Evolutionary conservation across 1,140 invertebrate species (phyloP), one percentile per base, ranked within the genome.

Genomic region (Nebria ingens): DNA sequence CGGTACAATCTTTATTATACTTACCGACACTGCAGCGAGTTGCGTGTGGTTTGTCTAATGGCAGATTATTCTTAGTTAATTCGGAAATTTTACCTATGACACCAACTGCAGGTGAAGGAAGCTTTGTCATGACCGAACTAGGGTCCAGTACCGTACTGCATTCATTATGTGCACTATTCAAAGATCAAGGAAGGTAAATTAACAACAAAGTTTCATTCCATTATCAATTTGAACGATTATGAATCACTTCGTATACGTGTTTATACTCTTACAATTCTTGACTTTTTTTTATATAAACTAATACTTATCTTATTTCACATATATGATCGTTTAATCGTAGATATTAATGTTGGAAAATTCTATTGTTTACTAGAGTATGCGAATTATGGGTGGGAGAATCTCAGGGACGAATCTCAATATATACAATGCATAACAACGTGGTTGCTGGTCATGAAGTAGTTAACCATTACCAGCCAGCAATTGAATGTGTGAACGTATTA

Each of bases 341-440:
- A n/a, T n/a, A n/a, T n/a, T n/a, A n/a, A n/a, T n/a, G n/a, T n/a
- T n/a, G n/a, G n/a, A n/a, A n/a, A n/a, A n/a, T n/a, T n/a, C n/a
- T n/a, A n/a, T n/a, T n/a, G n/a, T n/a, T n/a, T n/a, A n/a, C n/a
- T 56, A 80, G 79, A 17, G 60, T 65, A 42, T 79, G 80, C 58
- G 82, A 86, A 66, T 62, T 87, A 9, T 91, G 88, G 89, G 83
- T 83, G 56, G 89, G 88, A 0, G 85, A 87, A 65, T 79, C 81
- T 45, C 78, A 83, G 58, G 87, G 87, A 0, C 80, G 76, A 59
- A 82, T 91, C 53, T 81, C 82, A 2, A 78, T 91, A 2, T 89
- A 87, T 58, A 73, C 69, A 11, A 64, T 65, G 38, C 76, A 71
- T 57, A 77, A 82, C 40, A 71, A 76, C 13, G 71, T 80, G 2